phyloP scores from a whole-genome alignment of 2,888 invertebrate genomes.

The Cremastinae sp. region DNA sequence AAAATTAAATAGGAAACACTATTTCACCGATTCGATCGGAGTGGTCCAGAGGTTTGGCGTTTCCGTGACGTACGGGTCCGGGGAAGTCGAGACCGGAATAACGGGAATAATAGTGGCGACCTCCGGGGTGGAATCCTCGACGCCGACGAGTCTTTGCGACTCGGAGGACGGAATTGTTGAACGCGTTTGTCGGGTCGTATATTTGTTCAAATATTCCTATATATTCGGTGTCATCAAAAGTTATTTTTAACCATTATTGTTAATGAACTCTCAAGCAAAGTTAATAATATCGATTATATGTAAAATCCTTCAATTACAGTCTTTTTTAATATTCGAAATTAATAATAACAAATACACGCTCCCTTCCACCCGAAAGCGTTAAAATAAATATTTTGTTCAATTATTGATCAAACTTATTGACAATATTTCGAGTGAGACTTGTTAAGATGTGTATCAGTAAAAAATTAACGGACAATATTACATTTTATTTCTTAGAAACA shows the following conservation, averaged over 20 bases:
- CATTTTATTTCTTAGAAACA: conserved; percentile 7
- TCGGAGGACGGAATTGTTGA: conserved; percentile 63
- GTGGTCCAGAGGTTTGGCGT: conserved; percentile 66
- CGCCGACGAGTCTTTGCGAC: conserved; percentile 61
- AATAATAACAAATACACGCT: too few relatives aligned
- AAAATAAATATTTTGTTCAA: conserved; percentile 6
- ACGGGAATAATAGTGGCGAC: conserved; percentile 61
- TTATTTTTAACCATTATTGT: conserved; percentile 12
- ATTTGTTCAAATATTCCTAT: conserved; percentile 66
- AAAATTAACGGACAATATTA: conserved; percentile 29
- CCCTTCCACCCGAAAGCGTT: too few relatives aligned
- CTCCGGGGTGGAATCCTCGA: conserved; percentile 66
- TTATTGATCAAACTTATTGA: not conserved
- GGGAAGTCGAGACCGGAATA: conserved; percentile 63
- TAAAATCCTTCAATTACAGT: too few relatives aligned
- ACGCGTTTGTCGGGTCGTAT: conserved; percentile 65
- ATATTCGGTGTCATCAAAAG: conserved; percentile 44
- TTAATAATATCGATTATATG: not conserved
- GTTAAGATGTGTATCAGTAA: conserved; percentile 20
- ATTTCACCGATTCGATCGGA: conserved; percentile 53
- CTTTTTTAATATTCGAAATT: too few relatives aligned
- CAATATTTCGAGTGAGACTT: conserved; percentile 6
- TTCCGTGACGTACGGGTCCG: conserved; percentile 60
- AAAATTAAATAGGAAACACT: conserved; percentile 34
- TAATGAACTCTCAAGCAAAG: conserved; percentile 12